These are phyloP conservation scores for Myathropa florea DNA, from an alignment of 2,888 invertebrate species.

Conservation along the genomic window DNA sequence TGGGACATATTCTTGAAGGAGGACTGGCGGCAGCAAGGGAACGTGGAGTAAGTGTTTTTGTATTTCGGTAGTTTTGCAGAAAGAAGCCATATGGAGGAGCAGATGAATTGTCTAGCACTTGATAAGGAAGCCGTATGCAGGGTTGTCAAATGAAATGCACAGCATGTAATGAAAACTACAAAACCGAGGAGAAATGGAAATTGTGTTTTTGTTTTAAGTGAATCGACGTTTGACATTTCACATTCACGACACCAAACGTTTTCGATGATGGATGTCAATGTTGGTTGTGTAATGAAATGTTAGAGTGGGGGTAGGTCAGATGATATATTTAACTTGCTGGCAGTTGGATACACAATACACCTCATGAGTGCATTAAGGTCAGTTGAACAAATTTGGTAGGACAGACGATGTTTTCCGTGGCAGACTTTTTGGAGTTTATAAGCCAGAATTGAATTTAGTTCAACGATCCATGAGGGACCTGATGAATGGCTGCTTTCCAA, in stretches of 20 bases:
- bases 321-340: not conserved
- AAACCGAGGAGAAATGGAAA: slow-evolving; percentile 8
- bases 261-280: not conserved
- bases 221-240: slow-evolving; percentile 54
- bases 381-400: not conserved
- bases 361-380: not conserved
- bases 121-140: slow-evolving; percentile 39
- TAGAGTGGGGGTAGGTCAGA: not conserved
- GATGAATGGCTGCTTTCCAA: too few relatives aligned
- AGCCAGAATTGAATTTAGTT: too few relatives aligned
- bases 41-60: slow-evolving; percentile 40
- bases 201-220: slow-evolving; percentile 35
- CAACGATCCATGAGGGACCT: too few relatives aligned
- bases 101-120: slow-evolving; percentile 40
- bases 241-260: slow-evolving; percentile 34
- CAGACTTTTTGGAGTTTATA: too few relatives aligned
- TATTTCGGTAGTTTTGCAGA: slow-evolving; percentile 61
- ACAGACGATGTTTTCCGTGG: not conserved
- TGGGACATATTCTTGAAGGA: not conserved
- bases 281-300: not conserved
- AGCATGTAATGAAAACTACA: slow-evolving; percentile 36
- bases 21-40: not conserved
- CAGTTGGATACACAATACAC: not conserved
- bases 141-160: slow-evolving; percentile 35
- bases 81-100: slow-evolving; percentile 65